Evolutionary conservation across 2,113 vertebrate species (phyloP).

Genomic region (Peucedramus taeniatus): DNA sequence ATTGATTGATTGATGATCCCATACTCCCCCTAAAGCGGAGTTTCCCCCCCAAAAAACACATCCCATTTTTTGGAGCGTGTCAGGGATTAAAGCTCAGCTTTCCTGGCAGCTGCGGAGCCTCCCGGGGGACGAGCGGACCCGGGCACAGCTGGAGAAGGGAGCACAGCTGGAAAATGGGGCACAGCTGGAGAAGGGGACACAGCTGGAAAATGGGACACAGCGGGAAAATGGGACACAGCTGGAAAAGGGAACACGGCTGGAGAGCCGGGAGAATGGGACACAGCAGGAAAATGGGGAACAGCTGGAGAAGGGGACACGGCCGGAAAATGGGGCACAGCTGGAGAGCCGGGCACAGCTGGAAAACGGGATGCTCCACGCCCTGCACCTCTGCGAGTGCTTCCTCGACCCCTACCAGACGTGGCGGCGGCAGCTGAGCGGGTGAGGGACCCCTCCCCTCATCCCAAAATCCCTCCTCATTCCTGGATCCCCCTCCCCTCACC

Average conservation of each 20-base stretch:
- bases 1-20: background rate
- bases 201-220: background rate
- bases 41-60: rapidly evolving
- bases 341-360: rapidly evolving
- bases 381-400: constrained; percentile 89
- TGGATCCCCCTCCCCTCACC: background rate
- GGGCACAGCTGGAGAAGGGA: rapidly evolving
- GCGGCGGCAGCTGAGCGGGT: constrained; percentile 88
- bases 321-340: constrained; percentile 56
- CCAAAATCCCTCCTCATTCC: background rate
- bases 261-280: background rate
- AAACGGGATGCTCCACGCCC: constrained; percentile 75
- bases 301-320: background rate
- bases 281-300: background rate
- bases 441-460: background rate
- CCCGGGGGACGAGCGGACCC: background rate
- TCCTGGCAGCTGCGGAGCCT: constrained; percentile 74
- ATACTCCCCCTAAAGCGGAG: rapidly evolving
- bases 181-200: rapidly evolving
- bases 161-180: too few species aligned
- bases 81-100: background rate
- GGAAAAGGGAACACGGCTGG: rapidly evolving
- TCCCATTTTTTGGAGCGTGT: background rate
- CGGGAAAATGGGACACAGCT: rapidly evolving
- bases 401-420: constrained; percentile 96